Conservation (phyloP, 2,113 vertebrate genomes). For the Tragelaphus scriptus region DNA sequence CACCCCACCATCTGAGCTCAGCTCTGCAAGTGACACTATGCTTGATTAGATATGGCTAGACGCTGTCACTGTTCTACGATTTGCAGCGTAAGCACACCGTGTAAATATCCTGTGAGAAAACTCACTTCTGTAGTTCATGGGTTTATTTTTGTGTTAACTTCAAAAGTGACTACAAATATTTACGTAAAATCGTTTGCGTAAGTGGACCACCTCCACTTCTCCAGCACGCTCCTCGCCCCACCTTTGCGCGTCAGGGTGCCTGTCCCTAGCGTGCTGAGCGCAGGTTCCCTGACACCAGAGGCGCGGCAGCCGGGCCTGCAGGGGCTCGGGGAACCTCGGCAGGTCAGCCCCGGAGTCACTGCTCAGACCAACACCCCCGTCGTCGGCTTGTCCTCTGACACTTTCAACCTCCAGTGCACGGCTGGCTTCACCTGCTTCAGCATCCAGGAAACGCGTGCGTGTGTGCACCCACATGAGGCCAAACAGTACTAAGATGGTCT, state of each 20-base stretch:
- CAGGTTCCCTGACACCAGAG: neutral
- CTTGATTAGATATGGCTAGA: neutral
- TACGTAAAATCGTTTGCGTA: neutral
- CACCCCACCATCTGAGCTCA: neutral
- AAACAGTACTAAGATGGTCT: fast-evolving
- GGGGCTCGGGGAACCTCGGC: neutral
- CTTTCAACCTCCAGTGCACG: fast-evolving
- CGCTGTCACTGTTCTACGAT: neutral
- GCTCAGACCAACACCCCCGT: neutral
- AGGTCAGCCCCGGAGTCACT: neutral
- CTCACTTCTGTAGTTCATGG: neutral
- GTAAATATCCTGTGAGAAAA: neutral
- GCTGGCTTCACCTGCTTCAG: neutral
- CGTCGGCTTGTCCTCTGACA: neutral
- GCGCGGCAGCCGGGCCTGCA: neutral
- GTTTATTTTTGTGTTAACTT: neutral
- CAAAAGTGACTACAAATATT: neutral
- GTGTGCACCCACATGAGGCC: neutral
- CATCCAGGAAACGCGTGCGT: neutral
- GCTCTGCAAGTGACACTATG: no score
- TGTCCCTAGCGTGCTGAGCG: neutral
- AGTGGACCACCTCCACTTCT: neutral
- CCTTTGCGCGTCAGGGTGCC: neutral
- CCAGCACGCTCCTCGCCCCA: neutral
- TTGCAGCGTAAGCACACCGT: neutral